Evolutionary conservation across 2,888 invertebrate species (phyloP), one percentile per base, ranked within the genome.

Genomic region (Ashinkailepas kermadecensis): DNA sequence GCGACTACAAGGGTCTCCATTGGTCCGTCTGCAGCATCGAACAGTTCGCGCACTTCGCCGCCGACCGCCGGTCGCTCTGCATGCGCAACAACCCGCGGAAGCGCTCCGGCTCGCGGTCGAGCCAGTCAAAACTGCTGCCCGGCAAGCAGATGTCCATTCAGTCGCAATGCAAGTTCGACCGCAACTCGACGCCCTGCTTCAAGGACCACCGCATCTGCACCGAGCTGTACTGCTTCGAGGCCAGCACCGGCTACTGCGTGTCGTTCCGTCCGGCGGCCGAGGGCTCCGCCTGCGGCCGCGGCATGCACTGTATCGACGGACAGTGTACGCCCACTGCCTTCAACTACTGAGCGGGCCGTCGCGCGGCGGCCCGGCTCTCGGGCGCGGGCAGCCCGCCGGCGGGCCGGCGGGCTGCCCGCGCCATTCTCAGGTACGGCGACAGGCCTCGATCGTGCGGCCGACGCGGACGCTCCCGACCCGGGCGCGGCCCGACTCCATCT

Each of bases 101-200:
- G 21, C 15, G 21, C 6, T 39, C 21, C 56, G 39, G 21, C 74
- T 56, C 78, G 18, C 56, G 57, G 11, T 23, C 58, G 7, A n/a
- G n/a, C 21, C 21, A 9, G 21, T 12, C 15, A 25, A 82, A 85
- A 81, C 83, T 8, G 25, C 81, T 78, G 56, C 81, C 81, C 59
- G 81, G 81, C 12, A 21, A 58, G 62, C 59, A 58, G 59, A n/a
- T 70, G 62, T 23, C 21, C 25, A 9, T 81, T 0, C 74, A 81
- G 58, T 56, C 62, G 13, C 81, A 81, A 58, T 81, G 81, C 58
- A 58, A 58, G 18, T 25, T 21, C 18, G 81, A 81, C 57, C 57
- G 59, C 23, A 78, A 58, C 58, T 74, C 81, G 21, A 58, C 11
- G 21, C 74, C 74, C 74, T 81, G 81, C 78, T 81, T 81, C 58